Percentiles rank a stretch among this genome's conserved stretches.
phyloP scores from a whole-genome alignment of 53 echinoderm and acorn worm genomes.

The Henricia sp. region DNA sequence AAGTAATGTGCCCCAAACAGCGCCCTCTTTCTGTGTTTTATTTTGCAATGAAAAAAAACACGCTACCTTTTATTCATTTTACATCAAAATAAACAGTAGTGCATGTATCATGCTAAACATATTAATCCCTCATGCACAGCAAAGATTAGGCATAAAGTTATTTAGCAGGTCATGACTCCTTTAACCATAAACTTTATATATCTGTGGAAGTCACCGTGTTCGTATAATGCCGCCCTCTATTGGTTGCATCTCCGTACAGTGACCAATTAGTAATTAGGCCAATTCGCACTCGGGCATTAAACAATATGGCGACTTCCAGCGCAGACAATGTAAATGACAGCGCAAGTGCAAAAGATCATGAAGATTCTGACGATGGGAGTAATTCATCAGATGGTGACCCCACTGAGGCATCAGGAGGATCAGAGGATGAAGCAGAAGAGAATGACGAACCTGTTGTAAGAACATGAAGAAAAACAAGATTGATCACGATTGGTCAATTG shows the following conservation, averaged over 20 bases:
- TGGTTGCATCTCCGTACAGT: background rate
- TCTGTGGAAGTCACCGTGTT: too few relatives aligned
- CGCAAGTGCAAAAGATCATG: background rate
- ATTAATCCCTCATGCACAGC: too few relatives aligned
- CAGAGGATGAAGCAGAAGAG: constrained; percentile 8
- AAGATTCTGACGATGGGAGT: constrained; percentile 26
- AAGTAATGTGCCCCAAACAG: too few relatives aligned
- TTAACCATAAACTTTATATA: too few relatives aligned
- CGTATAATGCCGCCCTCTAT: constrained; percentile 35
- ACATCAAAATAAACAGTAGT: too few relatives aligned
- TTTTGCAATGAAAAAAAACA: too few relatives aligned
- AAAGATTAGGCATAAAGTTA: too few relatives aligned
- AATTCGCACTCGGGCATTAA: constrained; percentile 1
- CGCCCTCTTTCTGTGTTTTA: too few relatives aligned
- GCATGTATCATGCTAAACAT: too few relatives aligned
- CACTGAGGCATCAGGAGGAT: constrained; percentile 38
- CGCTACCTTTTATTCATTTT: too few relatives aligned
- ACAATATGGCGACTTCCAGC: constrained; percentile 33
- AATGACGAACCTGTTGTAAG: background rate
- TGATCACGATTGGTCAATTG: background rate
- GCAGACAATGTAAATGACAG: background rate
- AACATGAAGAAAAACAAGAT: background rate
- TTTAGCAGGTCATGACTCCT: too few relatives aligned
- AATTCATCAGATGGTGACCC: constrained; percentile 12
- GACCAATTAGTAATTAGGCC: background rate